Evolutionary conservation across 2,797 vertebrate species (phyloP).

Genomic region (Tragopan temminckii): DNA sequence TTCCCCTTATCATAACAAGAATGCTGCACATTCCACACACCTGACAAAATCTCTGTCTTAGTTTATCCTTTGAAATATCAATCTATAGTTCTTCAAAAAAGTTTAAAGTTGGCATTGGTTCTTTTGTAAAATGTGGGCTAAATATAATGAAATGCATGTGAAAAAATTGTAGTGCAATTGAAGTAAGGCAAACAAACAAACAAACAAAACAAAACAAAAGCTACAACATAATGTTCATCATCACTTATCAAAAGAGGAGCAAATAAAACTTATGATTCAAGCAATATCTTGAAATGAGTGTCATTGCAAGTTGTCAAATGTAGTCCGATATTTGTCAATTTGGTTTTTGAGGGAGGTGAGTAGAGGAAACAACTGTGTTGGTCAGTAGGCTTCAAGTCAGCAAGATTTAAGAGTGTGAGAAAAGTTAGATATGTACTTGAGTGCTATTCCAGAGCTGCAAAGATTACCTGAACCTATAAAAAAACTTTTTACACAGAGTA

Average conservation of each 20-base stretch:
- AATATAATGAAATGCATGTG: neutral
- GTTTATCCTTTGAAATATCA: slow-evolving; percentile 21
- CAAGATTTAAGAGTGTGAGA: neutral
- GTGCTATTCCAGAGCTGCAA: neutral
- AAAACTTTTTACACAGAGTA: neutral
- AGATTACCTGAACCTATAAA: neutral
- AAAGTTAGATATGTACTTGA: neutral
- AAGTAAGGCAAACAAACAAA: neutral
- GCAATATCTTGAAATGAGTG: neutral
- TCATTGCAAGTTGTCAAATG: neutral
- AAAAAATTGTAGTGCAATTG: neutral
- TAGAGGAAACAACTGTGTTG: neutral
- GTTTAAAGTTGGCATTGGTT: neutral
- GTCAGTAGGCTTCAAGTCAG: neutral
- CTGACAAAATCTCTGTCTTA: neutral
- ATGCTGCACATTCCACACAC: neutral
- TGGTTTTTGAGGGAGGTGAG: neutral
- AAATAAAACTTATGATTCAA: neutral
- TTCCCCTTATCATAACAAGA: neutral
- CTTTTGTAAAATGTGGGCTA: neutral
- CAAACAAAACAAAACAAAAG: neutral
- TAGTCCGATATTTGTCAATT: neutral
- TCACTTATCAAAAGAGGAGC: neutral
- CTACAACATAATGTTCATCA: neutral
- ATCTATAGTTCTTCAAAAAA: neutral